Conservation (phyloP, 2,113 vertebrate species). For the Hystrix brachyura region DNA sequence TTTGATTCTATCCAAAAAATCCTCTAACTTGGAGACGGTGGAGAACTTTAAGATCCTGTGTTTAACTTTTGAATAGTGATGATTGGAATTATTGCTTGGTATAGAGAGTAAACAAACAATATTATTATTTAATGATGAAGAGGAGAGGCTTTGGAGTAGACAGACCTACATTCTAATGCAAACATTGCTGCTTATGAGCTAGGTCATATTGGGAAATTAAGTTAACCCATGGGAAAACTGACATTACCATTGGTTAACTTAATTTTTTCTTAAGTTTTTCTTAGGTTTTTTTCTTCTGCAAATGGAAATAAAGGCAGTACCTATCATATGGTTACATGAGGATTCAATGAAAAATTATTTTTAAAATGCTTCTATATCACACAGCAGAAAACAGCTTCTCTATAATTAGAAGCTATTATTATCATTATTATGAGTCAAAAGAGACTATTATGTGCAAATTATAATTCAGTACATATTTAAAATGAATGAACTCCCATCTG, state of each 20-base stretch:
- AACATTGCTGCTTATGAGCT: background rate
- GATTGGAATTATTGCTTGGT: constrained; percentile 12
- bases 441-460: background rate
- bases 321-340: constrained; percentile 22
- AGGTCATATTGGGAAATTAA: background rate
- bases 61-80: constrained; percentile 51
- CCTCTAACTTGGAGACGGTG: constrained; percentile 11
- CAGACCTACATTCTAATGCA: constrained; percentile 30
- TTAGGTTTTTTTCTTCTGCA: constrained; percentile 10
- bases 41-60: background rate
- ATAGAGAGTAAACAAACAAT: constrained; percentile 1
- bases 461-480: background rate
- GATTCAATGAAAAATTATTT: constrained; percentile 53
- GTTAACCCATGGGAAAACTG: background rate
- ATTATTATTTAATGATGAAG: background rate
- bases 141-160: constrained; percentile 18
- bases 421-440: constrained; percentile 1
- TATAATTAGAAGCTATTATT: constrained; percentile 48
- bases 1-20: constrained; percentile 27
- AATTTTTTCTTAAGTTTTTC: too few relatives aligned
- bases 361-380: background rate
- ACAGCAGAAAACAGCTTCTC: background rate
- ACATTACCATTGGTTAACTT: too few relatives aligned
- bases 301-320: constrained; percentile 43
- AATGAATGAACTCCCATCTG: background rate